Conservation (phyloP, 1,140 invertebrate species). For the Latrodectus geometricus region DNA sequence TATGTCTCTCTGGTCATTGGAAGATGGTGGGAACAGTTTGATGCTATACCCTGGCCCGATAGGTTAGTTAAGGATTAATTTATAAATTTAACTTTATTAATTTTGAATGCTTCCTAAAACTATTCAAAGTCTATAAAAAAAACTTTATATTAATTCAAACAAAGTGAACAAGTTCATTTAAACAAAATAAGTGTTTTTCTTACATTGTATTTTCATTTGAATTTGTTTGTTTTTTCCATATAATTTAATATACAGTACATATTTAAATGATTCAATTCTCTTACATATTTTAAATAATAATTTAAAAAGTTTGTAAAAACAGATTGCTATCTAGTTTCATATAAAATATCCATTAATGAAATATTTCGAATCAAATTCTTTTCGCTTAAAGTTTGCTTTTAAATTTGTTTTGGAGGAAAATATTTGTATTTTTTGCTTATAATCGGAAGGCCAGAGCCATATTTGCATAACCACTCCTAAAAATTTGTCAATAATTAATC, state of each 20-base stretch:
- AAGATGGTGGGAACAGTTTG: slow-evolving; percentile 93
- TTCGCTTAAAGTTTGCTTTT: too few relatives aligned
- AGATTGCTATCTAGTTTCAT: too few relatives aligned
- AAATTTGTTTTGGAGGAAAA: too few relatives aligned
- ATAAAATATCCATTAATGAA: too few relatives aligned
- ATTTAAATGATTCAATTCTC: too few relatives aligned
- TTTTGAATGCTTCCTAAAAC: neutral
- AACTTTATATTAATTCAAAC: neutral
- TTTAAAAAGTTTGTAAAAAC: too few relatives aligned
- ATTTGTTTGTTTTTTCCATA: neutral
- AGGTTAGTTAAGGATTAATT: slow-evolving; percentile 70
- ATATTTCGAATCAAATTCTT: too few relatives aligned
- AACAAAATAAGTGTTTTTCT: neutral
- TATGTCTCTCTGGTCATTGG: slow-evolving; percentile 93
- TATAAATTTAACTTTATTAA: neutral
- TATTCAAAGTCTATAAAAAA: neutral
- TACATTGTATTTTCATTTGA: neutral
- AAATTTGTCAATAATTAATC: too few relatives aligned
- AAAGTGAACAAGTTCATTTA: neutral
- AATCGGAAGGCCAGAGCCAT: too few relatives aligned
- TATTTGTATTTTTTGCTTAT: too few relatives aligned
- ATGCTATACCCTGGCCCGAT: slow-evolving; percentile 80
- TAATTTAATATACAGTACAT: neutral
- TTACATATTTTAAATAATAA: too few relatives aligned
- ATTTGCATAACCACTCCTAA: too few relatives aligned